Percentiles rank a stretch among this genome's conserved stretches.
Evolutionary conservation across 2,888 invertebrate species (phyloP).

Genomic region (Tridacna gigas): DNA sequence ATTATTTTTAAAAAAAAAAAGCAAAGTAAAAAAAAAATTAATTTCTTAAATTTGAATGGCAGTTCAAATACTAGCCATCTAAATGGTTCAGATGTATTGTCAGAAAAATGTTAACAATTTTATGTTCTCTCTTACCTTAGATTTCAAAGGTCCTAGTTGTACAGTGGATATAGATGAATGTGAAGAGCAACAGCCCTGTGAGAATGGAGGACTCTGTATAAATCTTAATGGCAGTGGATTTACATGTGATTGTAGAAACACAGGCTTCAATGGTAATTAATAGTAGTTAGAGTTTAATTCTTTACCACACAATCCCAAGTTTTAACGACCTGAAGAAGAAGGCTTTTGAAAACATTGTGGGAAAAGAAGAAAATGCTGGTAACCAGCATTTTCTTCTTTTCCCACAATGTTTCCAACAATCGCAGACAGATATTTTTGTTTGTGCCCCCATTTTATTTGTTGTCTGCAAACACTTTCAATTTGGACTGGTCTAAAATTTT

Average conservation of each 20-base stretch:
- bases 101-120: too few species aligned
- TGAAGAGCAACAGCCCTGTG: conserved; percentile 68
- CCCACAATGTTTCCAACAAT: background rate
- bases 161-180: conserved; percentile 68
- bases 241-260: conserved; percentile 73
- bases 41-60: too few species aligned
- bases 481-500: background rate
- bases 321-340: background rate
- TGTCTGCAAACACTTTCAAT: background rate
- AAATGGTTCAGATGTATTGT: too few species aligned
- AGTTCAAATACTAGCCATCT: too few species aligned
- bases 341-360: background rate
- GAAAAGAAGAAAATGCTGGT: background rate
- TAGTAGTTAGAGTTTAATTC: background rate
- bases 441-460: background rate
- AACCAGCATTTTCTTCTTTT: background rate
- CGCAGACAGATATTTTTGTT: background rate
- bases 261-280: conserved; percentile 74
- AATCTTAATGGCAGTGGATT: conserved; percentile 62
- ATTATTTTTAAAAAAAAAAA: too few species aligned
- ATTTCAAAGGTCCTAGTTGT: conserved; percentile 66
- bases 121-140: conserved; percentile 37
- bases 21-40: too few species aligned
- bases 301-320: background rate
- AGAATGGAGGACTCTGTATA: conserved; percentile 69